A percentile compares a stretch with the other conserved stretches of the same genome.
Evolutionary conservation across 2,888 invertebrate genomes (phyloP).

Genomic region (Ochropleura plecta): DNA sequence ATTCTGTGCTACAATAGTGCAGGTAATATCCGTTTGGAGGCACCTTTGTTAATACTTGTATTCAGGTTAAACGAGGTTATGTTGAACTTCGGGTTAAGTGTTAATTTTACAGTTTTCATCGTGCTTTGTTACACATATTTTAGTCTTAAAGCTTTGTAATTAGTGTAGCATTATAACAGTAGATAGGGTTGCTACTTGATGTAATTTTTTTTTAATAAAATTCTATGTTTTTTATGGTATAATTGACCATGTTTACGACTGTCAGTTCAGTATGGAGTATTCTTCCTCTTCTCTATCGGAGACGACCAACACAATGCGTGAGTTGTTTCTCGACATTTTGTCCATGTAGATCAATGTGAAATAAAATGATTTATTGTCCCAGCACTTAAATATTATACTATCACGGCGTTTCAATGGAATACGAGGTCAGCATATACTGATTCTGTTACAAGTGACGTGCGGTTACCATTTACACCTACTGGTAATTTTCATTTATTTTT

Average conservation of each 20-base stretch:
- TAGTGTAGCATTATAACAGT: background rate
- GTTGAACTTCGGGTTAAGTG: conserved; percentile 36
- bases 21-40: conserved; percentile 63
- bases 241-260: no score
- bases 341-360: no score
- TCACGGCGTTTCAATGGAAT: background rate
- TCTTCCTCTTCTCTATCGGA: no score
- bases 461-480: background rate
- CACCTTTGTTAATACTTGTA: conserved; percentile 35
- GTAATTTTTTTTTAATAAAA: background rate
- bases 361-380: no score
- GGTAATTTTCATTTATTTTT: background rate
- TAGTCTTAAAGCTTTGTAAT: background rate
- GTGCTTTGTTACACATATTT: conserved; percentile 11
- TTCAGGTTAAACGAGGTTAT: conserved; percentile 32
- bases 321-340: no score
- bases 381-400: no score
- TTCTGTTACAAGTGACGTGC: background rate
- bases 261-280: no score
- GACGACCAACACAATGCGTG: no score
- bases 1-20: conserved; percentile 25
- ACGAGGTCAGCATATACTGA: background rate
- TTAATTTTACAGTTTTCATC: conserved; percentile 15
- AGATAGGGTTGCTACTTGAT: no score
- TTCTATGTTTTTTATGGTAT: background rate